These are phyloP conservation scores for Xiphophorus couchianus DNA, from an alignment of 2,113 vertebrate species.

Conservation along the genomic window DNA sequence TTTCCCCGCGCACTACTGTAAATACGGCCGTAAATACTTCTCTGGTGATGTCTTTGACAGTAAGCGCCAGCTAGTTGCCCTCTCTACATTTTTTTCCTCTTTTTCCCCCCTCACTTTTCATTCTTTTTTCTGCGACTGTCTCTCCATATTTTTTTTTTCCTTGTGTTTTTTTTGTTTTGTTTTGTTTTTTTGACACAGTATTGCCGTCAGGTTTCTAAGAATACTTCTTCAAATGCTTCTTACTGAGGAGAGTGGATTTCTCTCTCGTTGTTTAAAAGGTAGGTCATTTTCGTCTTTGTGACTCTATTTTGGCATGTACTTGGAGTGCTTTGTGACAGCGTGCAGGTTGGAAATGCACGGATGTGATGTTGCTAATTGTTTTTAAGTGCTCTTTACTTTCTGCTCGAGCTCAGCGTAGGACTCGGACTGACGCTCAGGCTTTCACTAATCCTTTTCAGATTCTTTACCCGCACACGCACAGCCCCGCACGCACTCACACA, in stretches of 20 bases:
- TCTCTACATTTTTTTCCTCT: constrained; percentile 78
- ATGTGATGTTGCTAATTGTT: constrained; percentile 68
- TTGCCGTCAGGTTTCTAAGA: constrained; percentile 80
- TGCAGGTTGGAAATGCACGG: constrained; percentile 56
- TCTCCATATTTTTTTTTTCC: constrained; percentile 73
- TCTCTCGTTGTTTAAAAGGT: constrained; percentile 92
- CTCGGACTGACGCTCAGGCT: constrained; percentile 49
- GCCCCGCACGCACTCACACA: constrained; percentile 1
- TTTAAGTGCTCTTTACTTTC: constrained; percentile 60
- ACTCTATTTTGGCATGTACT: constrained; percentile 38
- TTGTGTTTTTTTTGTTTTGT: constrained; percentile 58
- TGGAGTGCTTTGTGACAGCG: constrained; percentile 48
- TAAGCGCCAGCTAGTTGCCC: constrained; percentile 90
- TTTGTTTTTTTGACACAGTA: constrained; percentile 82
- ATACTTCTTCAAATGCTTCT: constrained; percentile 96
- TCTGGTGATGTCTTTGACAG: constrained; percentile 95
- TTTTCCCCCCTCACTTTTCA: constrained; percentile 83
- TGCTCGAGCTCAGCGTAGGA: constrained; percentile 44
- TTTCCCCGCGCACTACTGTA: constrained; percentile 86
- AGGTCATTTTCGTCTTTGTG: constrained; percentile 84
- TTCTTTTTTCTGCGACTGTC: constrained; percentile 82
- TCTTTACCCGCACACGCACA: constrained; percentile 30
- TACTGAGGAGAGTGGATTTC: constrained; percentile 88
- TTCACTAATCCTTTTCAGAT: constrained; percentile 67
- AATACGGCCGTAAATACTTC: constrained; percentile 98